These are phyloP conservation scores for Rhinolophus sinicus DNA, from an alignment of 2,113 vertebrate species.

Conservation along the genomic window DNA sequence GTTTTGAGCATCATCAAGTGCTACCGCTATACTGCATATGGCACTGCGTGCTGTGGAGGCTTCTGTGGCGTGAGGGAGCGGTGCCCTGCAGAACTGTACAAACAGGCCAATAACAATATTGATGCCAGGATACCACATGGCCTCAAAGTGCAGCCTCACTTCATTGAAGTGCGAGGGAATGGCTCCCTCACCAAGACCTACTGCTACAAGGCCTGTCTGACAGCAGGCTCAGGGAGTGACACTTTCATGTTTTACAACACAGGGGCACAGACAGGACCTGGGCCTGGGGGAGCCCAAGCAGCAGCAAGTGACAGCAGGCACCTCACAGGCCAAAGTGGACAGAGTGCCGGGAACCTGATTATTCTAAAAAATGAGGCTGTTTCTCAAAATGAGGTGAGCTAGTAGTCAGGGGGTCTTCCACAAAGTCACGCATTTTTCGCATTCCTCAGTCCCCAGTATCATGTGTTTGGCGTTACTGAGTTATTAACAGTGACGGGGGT, in stretches of 20 bases:
- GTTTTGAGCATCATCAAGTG: slow-evolving; percentile 95
- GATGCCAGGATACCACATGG: slow-evolving; percentile 89
- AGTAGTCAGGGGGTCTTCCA: not conserved
- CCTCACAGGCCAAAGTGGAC: slow-evolving; percentile 94
- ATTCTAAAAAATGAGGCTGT: slow-evolving; percentile 93
- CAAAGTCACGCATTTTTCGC: not conserved
- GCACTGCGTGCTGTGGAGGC: slow-evolving; percentile 91
- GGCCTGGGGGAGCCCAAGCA: slow-evolving; percentile 87
- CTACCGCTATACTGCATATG: slow-evolving; percentile 92
- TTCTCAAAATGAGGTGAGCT: slow-evolving; percentile 92
- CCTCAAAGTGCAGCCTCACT: slow-evolving; percentile 96
- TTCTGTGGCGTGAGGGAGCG: slow-evolving; percentile 91
- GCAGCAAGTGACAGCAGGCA: slow-evolving; percentile 93
- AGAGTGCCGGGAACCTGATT: slow-evolving; percentile 92
- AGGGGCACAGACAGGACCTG: slow-evolving; percentile 91
- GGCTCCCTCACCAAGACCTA: slow-evolving; percentile 98
- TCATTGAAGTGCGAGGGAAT: slow-evolving; percentile 96
- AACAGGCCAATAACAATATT: slow-evolving; percentile 93
- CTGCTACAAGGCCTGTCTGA: slow-evolving; percentile 98
- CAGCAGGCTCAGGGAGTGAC: slow-evolving; percentile 96
- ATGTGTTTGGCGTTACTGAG: not conserved
- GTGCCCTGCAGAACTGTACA: slow-evolving; percentile 87
- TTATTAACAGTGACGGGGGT: not conserved
- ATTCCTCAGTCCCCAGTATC: not conserved
- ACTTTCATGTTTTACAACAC: slow-evolving; percentile 99